phyloP scores from a whole-genome alignment of 64 coral and sea anemone species.

The Porites australiensis region DNA sequence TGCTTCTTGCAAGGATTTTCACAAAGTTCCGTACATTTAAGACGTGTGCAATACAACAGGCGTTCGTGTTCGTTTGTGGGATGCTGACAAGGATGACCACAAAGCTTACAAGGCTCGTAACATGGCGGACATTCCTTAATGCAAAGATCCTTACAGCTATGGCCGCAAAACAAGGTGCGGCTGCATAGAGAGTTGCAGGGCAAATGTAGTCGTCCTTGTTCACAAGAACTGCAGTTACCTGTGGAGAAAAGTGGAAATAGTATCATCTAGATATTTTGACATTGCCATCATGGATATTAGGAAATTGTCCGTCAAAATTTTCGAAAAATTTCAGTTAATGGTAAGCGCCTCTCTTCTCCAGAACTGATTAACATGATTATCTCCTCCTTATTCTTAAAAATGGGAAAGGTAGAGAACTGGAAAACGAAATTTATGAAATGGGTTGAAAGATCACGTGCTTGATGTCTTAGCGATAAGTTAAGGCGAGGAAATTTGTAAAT shows the following conservation, averaged over 20 bases:
- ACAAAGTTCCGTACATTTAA: slow-evolving; percentile 33
- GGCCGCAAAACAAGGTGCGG: slow-evolving; percentile 70
- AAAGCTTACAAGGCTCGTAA: slow-evolving; percentile 38
- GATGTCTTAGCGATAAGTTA: too few relatives aligned
- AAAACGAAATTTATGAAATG: too few relatives aligned
- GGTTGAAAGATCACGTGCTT: too few relatives aligned
- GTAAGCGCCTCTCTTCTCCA: too few relatives aligned
- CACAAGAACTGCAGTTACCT: slow-evolving; percentile 48
- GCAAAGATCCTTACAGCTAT: slow-evolving; percentile 49
- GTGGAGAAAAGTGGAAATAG: background rate
- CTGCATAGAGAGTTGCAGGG: slow-evolving; percentile 48
- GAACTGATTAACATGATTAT: too few relatives aligned
- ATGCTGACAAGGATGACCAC: slow-evolving; percentile 52
- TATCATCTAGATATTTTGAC: too few relatives aligned
- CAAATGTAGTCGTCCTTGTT: slow-evolving; percentile 34
- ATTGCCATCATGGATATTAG: too few relatives aligned
- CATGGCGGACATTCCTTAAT: slow-evolving; percentile 77
- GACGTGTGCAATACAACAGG: slow-evolving; percentile 55
- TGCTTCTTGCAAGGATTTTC: slow-evolving; percentile 39
- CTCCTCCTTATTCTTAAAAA: too few relatives aligned
- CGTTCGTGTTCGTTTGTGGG: slow-evolving; percentile 8
- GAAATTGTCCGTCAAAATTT: too few relatives aligned
- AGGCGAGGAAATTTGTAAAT: too few relatives aligned
- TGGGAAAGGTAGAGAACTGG: too few relatives aligned
- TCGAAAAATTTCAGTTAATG: too few relatives aligned